phyloP scores from a whole-genome alignment of 2,888 invertebrate species.

The Cerceris rybyensis region DNA sequence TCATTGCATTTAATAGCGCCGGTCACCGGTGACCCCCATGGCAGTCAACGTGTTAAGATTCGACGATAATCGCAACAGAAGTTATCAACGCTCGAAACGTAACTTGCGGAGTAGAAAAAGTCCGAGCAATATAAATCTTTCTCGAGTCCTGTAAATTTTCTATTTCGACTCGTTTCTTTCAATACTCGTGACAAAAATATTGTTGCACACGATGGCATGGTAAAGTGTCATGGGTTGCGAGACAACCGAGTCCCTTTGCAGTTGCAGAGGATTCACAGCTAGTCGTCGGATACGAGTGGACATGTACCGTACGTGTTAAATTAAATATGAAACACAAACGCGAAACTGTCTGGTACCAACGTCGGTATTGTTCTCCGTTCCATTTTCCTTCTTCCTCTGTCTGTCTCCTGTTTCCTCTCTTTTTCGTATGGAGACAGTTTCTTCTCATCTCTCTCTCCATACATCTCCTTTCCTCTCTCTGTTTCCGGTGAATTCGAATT shows the following conservation, averaged over 20 bases:
- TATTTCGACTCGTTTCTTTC: no score
- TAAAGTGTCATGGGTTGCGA: neutral
- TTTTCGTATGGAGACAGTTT: neutral
- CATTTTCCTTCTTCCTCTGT: conserved; percentile 3
- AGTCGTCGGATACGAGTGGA: neutral
- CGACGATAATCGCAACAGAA: no score
- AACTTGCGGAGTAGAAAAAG: no score
- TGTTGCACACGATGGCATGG: neutral
- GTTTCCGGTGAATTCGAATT: neutral
- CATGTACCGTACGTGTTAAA: conserved; percentile 27
- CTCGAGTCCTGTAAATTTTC: no score
- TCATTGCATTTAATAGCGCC: no score
- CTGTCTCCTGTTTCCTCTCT: neutral
- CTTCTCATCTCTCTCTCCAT: neutral
- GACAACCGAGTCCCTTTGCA: conserved; percentile 7
- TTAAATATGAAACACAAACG: conserved; percentile 47
- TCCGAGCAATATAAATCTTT: no score
- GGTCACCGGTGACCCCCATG: no score
- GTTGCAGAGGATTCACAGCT: conserved; percentile 13
- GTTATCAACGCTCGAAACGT: no score
- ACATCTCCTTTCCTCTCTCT: neutral
- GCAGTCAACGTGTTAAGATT: no score
- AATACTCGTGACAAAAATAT: conserved; percentile 2
- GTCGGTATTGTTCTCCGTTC: neutral
- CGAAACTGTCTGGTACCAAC: conserved; percentile 6